Base-by-base conservation (phyloP, 1,140 invertebrate genomes). In the Chironomus striatipennis region DNA sequence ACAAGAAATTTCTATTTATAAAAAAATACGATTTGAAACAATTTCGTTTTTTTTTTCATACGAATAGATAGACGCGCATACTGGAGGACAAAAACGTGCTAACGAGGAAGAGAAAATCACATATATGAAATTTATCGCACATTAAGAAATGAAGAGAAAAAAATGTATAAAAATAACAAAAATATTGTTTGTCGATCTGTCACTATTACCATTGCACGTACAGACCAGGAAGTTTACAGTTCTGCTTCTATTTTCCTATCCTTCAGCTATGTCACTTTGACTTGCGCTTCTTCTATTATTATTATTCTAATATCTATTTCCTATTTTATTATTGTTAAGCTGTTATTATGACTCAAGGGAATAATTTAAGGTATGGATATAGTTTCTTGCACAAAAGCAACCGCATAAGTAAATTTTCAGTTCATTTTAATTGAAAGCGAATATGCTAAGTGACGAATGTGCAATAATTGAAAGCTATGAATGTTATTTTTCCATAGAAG, bases 41-140 rank as follows among this genome's bases (percentile, higher is more conserved):
- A 5, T 47, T 47, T 47, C 15, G 15, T 47, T 4, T 47, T 8
- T 57, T n/a, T n/a, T n/a, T n/a, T n/a, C n/a, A 12, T 57, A 12
- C n/a, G n/a, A 57, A 57, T 57, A 34, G 47, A 57, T 57, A 34
- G 47, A 12, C 47, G 47, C n/a, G 47, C 47, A n/a, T 12, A 57
- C 47, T 57, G 47, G 47, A 57, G 47, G 47, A 57, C 47, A 57
- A 57, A 47, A 57, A 57, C 8, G 47, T 57, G 47, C 47, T 57
- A 57, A 57, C n/a, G 47, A 57, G 47, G 47, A 57, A 57, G 47
- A 57, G 47, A 57, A 57, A 57, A 57, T 57, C 47, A n/a, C 47
- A 15, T 57, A n/a, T n/a, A n/a, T n/a, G n/a, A n/a, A n/a, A n/a
- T n/a, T n/a, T n/a, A 57, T 57, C 47, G 12, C 47, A 57, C 47